Percentiles rank a stretch among this genome's conserved stretches.
phyloP scores from a whole-genome alignment of 2,797 vertebrate species.

The Sebastes matsubarae region DNA sequence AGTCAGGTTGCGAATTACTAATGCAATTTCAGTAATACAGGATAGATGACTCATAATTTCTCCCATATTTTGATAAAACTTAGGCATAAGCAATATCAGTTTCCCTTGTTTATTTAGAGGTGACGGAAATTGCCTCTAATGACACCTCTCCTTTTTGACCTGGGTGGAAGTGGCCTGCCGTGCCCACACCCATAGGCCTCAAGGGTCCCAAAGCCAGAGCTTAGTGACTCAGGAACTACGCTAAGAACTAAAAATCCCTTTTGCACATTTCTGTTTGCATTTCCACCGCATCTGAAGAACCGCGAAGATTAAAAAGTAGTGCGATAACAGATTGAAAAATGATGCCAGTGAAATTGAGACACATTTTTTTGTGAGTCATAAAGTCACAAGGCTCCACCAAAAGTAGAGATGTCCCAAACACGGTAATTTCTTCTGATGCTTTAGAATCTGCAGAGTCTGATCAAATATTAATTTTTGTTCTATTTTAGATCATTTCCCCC shows the following conservation, averaged over 20 bases:
- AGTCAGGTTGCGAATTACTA: conserved; percentile 26
- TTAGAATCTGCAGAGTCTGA: background rate
- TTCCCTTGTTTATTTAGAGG: background rate
- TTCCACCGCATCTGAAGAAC: background rate
- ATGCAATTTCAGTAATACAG: conserved; percentile 27
- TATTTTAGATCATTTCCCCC: background rate
- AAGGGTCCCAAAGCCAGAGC: background rate
- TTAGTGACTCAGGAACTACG: background rate
- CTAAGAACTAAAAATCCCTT: background rate
- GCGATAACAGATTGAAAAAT: background rate
- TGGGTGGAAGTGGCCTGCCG: background rate
- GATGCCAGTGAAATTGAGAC: background rate
- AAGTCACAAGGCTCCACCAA: background rate
- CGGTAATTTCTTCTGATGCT: background rate
- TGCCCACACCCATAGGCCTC: background rate
- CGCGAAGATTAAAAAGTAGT: background rate
- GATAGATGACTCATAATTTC: conserved; percentile 28
- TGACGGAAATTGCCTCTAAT: background rate
- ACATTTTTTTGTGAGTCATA: background rate
- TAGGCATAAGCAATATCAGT: background rate
- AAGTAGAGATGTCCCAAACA: background rate
- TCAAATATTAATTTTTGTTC: background rate
- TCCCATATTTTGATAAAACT: conserved; percentile 15
- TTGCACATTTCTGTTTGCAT: background rate
- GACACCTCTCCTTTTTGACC: background rate